A percentile compares a stretch with the other conserved stretches of the same genome.
phyloP scores from a whole-genome alignment of 2,888 invertebrate species.

The Dorcus hopei region DNA sequence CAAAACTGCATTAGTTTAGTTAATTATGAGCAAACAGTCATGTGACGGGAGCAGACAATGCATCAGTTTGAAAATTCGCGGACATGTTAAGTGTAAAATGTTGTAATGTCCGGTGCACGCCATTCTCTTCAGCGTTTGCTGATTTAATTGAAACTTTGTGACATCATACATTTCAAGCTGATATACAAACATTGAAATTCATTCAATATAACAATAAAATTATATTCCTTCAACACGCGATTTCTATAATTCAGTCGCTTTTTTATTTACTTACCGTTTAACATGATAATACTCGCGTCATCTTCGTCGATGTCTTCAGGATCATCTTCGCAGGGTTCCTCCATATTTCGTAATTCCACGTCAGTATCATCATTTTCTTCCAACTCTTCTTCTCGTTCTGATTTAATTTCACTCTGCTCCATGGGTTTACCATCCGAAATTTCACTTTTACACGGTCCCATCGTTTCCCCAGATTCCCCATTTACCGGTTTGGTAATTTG shows the following conservation, averaged over 20 bases:
- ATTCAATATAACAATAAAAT: constrained; percentile 23
- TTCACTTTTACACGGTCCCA: constrained; percentile 11
- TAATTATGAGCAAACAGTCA: constrained; percentile 23
- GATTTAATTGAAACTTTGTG: constrained; percentile 44
- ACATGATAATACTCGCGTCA: constrained; percentile 22
- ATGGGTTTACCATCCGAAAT: constrained; percentile 15
- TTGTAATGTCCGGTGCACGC: constrained; percentile 40
- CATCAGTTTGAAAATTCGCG: constrained; percentile 38
- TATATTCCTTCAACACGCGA: too few species aligned
- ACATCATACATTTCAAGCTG: constrained; percentile 39
- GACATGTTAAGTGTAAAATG: constrained; percentile 45
- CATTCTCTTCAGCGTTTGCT: constrained; percentile 35
- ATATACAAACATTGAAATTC: constrained; percentile 33
- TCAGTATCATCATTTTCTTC: constrained; percentile 19
- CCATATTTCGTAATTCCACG: constrained; percentile 6
- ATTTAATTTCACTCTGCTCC: constrained; percentile 19
- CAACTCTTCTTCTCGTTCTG: constrained; percentile 17
- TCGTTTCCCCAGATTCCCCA: constrained; percentile 5
- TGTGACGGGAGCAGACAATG: constrained; percentile 24
- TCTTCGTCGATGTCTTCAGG: constrained; percentile 25
- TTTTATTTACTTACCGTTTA: constrained; percentile 25
- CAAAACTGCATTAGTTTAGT: constrained; percentile 15
- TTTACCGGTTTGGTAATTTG: constrained; percentile 3
- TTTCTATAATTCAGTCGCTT: constrained; percentile 13
- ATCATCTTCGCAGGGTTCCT: constrained; percentile 13